Evolutionary conservation across 2,888 invertebrate genomes (phyloP), one percentile per base, ranked within the genome.

Genomic region (Parthenolecanium corni): DNA sequence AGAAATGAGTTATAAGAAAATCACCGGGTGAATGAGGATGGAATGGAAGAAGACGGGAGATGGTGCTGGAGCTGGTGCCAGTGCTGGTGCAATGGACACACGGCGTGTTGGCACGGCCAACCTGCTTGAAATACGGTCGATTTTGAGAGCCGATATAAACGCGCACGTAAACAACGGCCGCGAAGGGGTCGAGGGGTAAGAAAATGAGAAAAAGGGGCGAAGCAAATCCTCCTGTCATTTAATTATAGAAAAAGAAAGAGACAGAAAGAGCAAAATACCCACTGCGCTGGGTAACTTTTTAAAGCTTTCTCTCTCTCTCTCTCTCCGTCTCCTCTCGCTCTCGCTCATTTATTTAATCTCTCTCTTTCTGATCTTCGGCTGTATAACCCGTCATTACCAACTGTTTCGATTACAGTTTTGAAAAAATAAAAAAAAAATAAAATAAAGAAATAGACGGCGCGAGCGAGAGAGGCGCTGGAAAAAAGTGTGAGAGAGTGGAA

Each of bases 221-320:
- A 52, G 25, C 52, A 52, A 52, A 52, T 52, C 52, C 52, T 52
- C 52, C 52, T 52, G 52, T 52, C 52, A 52, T 52, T 52, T 52
- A 52, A 52, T 52, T 52, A 52, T 52, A 44, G 31, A 31, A 31
- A 31, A 31, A 31, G 31, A 31, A 52, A 52, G n/a, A n/a, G n/a
- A n/a, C n/a, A n/a, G n/a, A n/a, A n/a, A n/a, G n/a, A n/a, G n/a
- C 24, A 24, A 52, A 31, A 52, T 52, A 52, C 52, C 52, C 52
- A 52, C 52, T 52, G 52, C n/a, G 52, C 52, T 31, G 36, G 24
- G 24, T 52, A 52, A 25, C 52, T 52, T 40, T 31, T 14, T 21
- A 42, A 42, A 14, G 11, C 31, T 53, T 53, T 25, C 31, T n/a
- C 53, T 53, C 31, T 31, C 31, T 53, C 36, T 31, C 31, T 31